phyloP scores from a whole-genome alignment of 2,113 vertebrate species.

The Anoplopoma fimbria region DNA sequence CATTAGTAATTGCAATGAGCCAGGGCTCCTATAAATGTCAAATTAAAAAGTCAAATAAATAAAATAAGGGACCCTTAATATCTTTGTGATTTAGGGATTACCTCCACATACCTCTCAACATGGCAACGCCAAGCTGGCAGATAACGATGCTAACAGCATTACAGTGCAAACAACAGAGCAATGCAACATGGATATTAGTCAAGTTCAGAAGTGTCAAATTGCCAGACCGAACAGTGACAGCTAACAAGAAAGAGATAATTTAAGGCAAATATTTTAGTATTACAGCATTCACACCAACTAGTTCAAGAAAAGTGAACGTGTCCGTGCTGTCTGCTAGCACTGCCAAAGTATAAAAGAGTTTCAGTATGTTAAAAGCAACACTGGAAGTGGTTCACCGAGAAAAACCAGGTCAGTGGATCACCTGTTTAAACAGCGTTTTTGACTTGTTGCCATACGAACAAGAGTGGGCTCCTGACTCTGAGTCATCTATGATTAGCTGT shows the following conservation, averaged over 20 bases:
- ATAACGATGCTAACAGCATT: background rate
- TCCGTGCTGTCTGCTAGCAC: background rate
- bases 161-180: background rate
- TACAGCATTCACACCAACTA: background rate
- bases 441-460: background rate
- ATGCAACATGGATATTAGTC: background rate
- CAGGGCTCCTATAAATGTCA: too few species aligned
- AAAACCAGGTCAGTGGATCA: background rate
- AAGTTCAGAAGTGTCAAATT: background rate
- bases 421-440: background rate
- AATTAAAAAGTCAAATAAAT: too few species aligned
- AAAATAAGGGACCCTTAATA: too few species aligned
- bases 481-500: background rate
- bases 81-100: background rate
- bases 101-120: too few species aligned
- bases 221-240: background rate
- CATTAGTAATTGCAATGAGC: background rate
- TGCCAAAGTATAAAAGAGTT: background rate
- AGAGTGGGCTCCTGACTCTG: background rate
- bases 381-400: background rate
- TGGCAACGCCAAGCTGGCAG: too few species aligned
- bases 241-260: background rate
- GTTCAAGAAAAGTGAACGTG: background rate
- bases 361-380: background rate
- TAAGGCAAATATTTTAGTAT: background rate